These are phyloP conservation scores for Rousettus madagascariensis DNA, from an alignment of 2,797 vertebrate species.

Conservation along the genomic window DNA sequence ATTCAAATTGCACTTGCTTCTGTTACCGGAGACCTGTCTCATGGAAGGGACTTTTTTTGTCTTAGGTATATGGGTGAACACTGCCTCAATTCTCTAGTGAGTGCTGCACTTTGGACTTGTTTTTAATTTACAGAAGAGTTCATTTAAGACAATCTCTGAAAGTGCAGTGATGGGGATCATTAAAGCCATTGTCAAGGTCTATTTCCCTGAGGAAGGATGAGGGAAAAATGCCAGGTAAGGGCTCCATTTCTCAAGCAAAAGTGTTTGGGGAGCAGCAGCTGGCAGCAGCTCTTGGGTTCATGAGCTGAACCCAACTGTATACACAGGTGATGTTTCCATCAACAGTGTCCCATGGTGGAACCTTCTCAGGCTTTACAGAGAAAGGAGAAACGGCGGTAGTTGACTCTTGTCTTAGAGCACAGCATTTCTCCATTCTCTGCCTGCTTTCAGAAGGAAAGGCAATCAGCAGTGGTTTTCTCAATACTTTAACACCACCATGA, in stretches of 20 bases:
- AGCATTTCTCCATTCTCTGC: neutral
- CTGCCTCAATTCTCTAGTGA: neutral
- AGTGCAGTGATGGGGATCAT: too few species aligned
- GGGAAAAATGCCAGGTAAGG: neutral
- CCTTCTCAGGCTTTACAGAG: neutral
- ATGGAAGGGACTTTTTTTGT: neutral
- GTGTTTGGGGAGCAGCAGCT: neutral
- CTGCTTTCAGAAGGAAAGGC: neutral
- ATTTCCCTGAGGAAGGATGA: neutral
- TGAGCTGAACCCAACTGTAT: too few species aligned
- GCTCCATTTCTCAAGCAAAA: neutral
- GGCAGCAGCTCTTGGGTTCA: neutral
- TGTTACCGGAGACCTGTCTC: neutral
- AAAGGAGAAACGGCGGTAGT: neutral
- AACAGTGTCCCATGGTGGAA: neutral
- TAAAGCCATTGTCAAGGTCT: neutral
- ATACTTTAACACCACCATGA: neutral
- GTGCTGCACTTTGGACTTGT: neutral
- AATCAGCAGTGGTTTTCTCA: neutral
- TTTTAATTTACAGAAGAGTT: neutral
- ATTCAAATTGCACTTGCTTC: neutral
- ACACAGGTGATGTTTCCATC: neutral
- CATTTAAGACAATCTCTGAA: neutral
- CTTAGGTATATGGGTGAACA: neutral
- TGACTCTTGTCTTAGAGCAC: neutral